phyloP scores from a whole-genome alignment of 2,797 vertebrate species.

The Tokudaia tokunoshimensis region DNA sequence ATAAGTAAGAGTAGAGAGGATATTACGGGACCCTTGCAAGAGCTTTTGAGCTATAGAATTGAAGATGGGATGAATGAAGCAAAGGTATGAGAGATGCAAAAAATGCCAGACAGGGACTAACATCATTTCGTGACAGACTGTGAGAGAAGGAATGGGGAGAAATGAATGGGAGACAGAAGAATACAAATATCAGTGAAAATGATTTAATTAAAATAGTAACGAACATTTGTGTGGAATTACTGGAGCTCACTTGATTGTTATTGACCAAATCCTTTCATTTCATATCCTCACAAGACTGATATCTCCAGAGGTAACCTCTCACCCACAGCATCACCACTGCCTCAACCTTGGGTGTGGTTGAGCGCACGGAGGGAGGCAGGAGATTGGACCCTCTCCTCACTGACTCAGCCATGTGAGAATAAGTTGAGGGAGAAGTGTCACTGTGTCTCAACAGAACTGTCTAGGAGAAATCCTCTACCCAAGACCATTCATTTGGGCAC shows the following conservation, averaged over 20 bases:
- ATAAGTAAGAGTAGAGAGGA: not conserved
- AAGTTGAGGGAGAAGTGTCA: not conserved
- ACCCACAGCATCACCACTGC: not conserved
- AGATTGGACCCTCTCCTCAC: slow-evolving; percentile 7
- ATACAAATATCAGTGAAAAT: not conserved
- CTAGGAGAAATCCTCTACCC: slow-evolving; percentile 46
- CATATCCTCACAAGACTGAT: not conserved
- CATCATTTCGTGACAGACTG: not conserved
- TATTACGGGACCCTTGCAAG: not conserved
- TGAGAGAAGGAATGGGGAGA: not conserved
- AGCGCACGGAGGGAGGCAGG: not conserved
- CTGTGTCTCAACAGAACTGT: slow-evolving; percentile 57
- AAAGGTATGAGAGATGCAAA: not conserved
- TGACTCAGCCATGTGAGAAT: slow-evolving; percentile 49
- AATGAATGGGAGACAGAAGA: not conserved
- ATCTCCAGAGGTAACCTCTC: not conserved
- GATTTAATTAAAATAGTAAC: slow-evolving; percentile 20
- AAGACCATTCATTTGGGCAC: slow-evolving; percentile 71
- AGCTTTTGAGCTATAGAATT: not conserved
- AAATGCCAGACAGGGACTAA: not conserved
- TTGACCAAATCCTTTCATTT: slow-evolving; percentile 2
- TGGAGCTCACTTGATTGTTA: not conserved
- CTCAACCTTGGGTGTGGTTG: not conserved
- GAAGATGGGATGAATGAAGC: not conserved
- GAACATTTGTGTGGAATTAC: not conserved